A percentile compares a stretch with the other conserved stretches of the same genome.
These are phyloP conservation scores for Doryteuthis pealeii DNA, from an alignment of 1,140 invertebrate genomes.

Conservation along the genomic window DNA sequence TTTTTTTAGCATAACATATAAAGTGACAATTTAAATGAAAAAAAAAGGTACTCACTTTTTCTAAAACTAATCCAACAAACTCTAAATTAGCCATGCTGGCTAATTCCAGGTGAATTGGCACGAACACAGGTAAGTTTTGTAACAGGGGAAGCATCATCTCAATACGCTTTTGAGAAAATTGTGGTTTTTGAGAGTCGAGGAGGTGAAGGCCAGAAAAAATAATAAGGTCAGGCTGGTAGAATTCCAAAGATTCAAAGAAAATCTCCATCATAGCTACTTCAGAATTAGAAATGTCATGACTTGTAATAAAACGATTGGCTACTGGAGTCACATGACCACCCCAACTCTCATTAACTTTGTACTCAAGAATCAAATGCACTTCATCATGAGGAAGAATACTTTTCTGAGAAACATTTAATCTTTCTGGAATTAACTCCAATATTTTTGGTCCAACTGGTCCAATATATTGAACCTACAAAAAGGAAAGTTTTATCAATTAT, in stretches of 20 bases:
- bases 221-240: conserved; percentile 58
- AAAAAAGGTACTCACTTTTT: conserved; percentile 44
- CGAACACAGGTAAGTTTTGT: conserved; percentile 38
- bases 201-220: conserved; percentile 61
- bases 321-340: conserved; percentile 53
- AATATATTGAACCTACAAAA: conserved; percentile 57
- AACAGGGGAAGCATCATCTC: conserved; percentile 47
- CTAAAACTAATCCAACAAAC: conserved; percentile 51
- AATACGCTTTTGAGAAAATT: conserved; percentile 55
- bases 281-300: conserved; percentile 59
- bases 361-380: conserved; percentile 62
- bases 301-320: conserved; percentile 62
- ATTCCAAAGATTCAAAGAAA: conserved; percentile 57
- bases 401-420: conserved; percentile 46
- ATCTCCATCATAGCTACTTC: conserved; percentile 55
- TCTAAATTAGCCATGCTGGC: conserved; percentile 60
- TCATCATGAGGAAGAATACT: conserved; percentile 58
- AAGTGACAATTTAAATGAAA: too few relatives aligned
- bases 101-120: conserved; percentile 61
- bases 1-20: too few relatives aligned
- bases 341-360: conserved; percentile 58
- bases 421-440: conserved; percentile 52
- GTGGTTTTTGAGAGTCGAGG: conserved; percentile 54
- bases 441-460: conserved; percentile 62
- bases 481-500: background rate